These are phyloP conservation scores for Micromys minutus DNA, from an alignment of 2,113 vertebrate genomes.

Conservation along the genomic window DNA sequence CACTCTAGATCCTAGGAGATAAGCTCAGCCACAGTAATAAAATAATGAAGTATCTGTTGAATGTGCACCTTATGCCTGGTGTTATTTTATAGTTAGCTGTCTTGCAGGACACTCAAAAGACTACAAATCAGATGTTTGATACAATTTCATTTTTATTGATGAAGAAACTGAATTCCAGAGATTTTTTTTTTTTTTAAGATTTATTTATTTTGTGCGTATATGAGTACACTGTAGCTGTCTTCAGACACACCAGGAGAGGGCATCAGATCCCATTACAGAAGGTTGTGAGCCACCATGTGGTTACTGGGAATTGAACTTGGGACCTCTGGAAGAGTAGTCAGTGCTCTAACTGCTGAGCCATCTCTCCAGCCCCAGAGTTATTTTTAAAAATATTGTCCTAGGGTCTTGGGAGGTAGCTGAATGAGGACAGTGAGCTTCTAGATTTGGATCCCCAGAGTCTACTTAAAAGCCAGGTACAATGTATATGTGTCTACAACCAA, in stretches of 20 bases:
- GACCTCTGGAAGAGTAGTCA: too few species aligned
- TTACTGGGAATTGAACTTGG: too few species aligned
- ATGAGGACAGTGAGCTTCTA: neutral
- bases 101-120: neutral
- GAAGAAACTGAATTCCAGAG: neutral
- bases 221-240: too few species aligned
- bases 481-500: too few species aligned
- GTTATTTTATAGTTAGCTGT: neutral
- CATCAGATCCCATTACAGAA: too few species aligned
- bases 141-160: neutral
- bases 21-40: neutral
- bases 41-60: neutral
- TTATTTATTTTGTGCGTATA: too few species aligned
- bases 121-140: neutral
- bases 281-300: too few species aligned
- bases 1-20: constrained; percentile 5
- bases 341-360: too few species aligned
- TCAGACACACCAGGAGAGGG: too few species aligned
- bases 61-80: neutral
- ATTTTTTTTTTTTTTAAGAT: neutral
- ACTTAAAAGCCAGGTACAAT: neutral
- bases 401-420: neutral
- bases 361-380: too few species aligned
- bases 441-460: neutral
- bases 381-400: neutral